Evolutionary conservation across 2,797 vertebrate genomes (phyloP), one percentile per base, ranked within the genome.

Genomic region (Mallotus villosus): DNA sequence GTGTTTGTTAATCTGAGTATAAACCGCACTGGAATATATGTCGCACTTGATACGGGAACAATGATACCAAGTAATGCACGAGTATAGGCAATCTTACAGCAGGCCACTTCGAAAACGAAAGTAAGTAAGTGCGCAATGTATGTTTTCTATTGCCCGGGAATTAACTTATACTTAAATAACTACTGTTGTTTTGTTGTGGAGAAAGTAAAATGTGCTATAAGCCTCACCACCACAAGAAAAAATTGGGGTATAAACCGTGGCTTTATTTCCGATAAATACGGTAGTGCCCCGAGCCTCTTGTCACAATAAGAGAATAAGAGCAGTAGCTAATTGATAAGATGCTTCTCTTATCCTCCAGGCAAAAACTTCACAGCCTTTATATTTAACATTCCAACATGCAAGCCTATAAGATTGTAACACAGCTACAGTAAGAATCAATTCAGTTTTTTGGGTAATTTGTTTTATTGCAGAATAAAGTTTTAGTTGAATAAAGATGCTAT

Each of bases 341-440:
- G 85, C 85, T 84, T 88, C 81, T 83, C 86, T 85, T 79, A 69
- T 87, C 89, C 90, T 90, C 74, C 79, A 88, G 88, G 89, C 83
- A 64, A 73, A 63, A 70, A 14, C 8, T 16, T 67, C 46, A 78
- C 80, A 78, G 81, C 84, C 88, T 90, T 85, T 85, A 88, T 87
- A 90, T 85, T 4, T 51, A 82, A 76, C 77, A 78, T 84, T 89
- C 69, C 84, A 85, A 32, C 77, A 70, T 85, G 81, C 84, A 77
- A 84, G 86, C 81, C 81, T 65, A 80, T 89, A 82, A 87, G 84
- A 81, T 79, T 64, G 70, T 77, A 74, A 74, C 71, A 76, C 86
- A 79, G 73, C 79, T 84, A 85, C 77, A 74, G 6, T 34, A 34
- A 34, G 78, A 78, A 61, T 71, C 79, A 49, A 75, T 83, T 79